These are phyloP conservation scores for Hyla sarda DNA, from an alignment of 2,113 vertebrate species.

Conservation along the genomic window DNA sequence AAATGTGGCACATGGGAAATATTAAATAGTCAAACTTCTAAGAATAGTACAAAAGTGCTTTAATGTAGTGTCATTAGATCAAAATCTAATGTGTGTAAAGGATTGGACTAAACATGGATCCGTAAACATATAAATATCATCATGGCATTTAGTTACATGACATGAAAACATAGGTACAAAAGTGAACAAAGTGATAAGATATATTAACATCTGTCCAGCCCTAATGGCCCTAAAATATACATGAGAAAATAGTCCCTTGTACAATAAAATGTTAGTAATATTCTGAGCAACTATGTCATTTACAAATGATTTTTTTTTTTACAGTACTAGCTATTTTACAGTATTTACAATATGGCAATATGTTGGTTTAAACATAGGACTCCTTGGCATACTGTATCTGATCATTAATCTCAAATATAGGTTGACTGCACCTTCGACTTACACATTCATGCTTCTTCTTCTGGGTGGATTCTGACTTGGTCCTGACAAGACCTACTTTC, in stretches of 20 bases:
- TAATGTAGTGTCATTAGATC: constrained; percentile 41
- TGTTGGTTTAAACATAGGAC: constrained; percentile 82
- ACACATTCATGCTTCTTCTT: constrained; percentile 67
- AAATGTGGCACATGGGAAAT: not conserved
- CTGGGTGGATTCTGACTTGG: constrained; percentile 80
- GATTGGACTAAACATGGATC: not conserved
- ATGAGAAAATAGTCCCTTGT: not conserved
- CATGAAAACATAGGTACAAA: not conserved
- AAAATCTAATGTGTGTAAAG: not conserved
- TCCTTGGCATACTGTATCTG: constrained; percentile 85
- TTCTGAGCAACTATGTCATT: not conserved
- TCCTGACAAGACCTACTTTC: constrained; percentile 73
- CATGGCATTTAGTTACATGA: not conserved
- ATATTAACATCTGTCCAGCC: not conserved
- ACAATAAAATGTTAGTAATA: not conserved
- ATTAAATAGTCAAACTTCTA: not conserved
- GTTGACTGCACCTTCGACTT: constrained; percentile 80
- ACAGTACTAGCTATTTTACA: constrained; percentile 24
- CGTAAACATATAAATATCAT: not conserved
- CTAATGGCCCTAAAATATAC: not conserved
- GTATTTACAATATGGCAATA: not conserved
- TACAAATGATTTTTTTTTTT: not conserved
- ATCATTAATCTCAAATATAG: constrained; percentile 78
- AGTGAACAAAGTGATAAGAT: not conserved
- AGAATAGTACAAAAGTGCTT: constrained; percentile 8